These are phyloP conservation scores for Teleiodes luculella DNA, from an alignment of 2,888 invertebrate species.

Conservation along the genomic window DNA sequence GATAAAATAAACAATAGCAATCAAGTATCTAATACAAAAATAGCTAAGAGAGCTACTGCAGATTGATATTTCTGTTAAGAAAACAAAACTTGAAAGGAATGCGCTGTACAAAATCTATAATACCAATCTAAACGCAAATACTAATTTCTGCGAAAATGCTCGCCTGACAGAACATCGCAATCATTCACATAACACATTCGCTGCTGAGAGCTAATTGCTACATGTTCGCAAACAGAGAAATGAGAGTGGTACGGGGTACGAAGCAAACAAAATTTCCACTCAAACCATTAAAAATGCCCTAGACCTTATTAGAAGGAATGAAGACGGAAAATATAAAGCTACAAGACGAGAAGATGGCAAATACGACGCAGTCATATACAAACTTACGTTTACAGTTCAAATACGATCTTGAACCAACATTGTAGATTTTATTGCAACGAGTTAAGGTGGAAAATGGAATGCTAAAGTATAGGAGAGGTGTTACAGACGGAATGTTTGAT, in stretches of 20 bases:
- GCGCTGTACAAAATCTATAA: not conserved
- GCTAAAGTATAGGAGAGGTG: not conserved
- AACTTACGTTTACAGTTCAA: not conserved
- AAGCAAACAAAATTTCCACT: constrained; percentile 13
- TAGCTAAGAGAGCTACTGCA: too few species aligned
- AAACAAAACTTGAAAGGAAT: too few species aligned
- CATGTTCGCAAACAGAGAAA: constrained; percentile 53
- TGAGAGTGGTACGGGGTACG: constrained; percentile 39
- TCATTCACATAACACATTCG: constrained; percentile 40
- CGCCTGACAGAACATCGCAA: constrained; percentile 6
- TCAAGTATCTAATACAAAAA: too few species aligned
- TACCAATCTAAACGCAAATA: not conserved
- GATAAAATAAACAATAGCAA: too few species aligned
- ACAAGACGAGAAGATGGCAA: not conserved
- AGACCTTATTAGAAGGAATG: constrained; percentile 8
- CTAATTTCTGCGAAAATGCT: not conserved
- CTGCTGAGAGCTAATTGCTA: constrained; percentile 59
- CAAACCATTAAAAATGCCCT: not conserved
- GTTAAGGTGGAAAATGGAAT: constrained; percentile 23
- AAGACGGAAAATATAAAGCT: constrained; percentile 21
- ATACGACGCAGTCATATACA: not conserved
- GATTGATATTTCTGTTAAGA: too few species aligned
- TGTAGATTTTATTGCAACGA: not conserved
- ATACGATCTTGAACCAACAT: not conserved
- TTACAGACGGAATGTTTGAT: constrained; percentile 8